Conservation (phyloP, 23 tunicate genomes). For the Halocynthia aurantium region DNA sequence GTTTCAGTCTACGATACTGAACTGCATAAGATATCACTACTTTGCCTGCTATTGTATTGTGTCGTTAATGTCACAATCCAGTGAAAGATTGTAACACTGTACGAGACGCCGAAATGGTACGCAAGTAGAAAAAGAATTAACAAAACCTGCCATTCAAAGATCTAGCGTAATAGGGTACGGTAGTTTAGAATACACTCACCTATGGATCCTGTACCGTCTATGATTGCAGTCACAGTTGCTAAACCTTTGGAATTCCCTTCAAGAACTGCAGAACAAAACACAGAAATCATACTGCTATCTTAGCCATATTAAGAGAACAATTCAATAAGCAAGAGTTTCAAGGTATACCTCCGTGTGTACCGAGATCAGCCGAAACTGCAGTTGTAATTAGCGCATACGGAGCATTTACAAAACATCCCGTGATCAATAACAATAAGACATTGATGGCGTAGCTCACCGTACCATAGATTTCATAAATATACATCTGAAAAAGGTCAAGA, state of each 20-base stretch:
- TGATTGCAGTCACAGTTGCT: constrained; percentile 93
- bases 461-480: constrained; percentile 55
- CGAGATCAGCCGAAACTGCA: constrained; percentile 92
- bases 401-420: constrained; percentile 91
- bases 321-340: neutral
- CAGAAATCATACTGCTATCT: neutral
- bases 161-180: neutral
- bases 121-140: too few relatives aligned
- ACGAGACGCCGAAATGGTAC: too few relatives aligned
- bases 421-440: constrained; percentile 50
- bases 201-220: constrained; percentile 95
- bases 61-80: too few relatives aligned
- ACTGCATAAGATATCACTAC: too few relatives aligned
- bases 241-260: constrained; percentile 86
- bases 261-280: constrained; percentile 42
- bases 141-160: too few relatives aligned
- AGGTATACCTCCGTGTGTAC: constrained; percentile 67
- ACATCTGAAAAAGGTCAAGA: constrained; percentile 51
- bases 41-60: too few relatives aligned
- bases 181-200: constrained; percentile 35
- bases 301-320: neutral
- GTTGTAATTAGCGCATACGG: constrained; percentile 95
- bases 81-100: too few relatives aligned
- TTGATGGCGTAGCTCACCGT: constrained; percentile 41
- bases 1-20: too few relatives aligned